phyloP scores from a whole-genome alignment of 1,140 invertebrate species.

The Homarus americanus region DNA sequence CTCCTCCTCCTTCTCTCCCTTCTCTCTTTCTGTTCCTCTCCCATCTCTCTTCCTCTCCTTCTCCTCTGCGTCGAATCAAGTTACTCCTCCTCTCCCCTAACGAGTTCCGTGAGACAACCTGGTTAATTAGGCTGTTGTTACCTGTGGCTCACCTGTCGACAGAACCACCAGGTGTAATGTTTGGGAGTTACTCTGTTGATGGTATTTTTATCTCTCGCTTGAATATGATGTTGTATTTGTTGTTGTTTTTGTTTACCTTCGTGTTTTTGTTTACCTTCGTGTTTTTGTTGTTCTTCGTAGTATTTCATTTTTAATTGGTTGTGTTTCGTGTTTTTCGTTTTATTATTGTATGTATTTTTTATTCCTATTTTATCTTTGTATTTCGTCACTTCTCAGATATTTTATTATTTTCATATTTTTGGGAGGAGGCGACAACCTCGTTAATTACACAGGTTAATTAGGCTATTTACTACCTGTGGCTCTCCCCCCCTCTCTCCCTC shows the following conservation, averaged over 20 bases:
- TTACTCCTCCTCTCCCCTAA: no score
- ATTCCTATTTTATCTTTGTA: not conserved
- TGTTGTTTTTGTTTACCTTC: no score
- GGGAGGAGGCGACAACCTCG: no score
- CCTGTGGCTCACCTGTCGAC: no score
- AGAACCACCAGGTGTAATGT: no score
- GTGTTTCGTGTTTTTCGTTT: not conserved
- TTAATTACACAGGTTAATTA: no score
- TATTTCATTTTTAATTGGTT: not conserved
- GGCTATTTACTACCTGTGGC: not conserved
- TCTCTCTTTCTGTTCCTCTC: not conserved
- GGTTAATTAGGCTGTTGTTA: no score
- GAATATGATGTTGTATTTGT: no score
- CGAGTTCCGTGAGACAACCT: no score
- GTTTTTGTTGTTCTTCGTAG: not conserved
- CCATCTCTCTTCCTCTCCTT: not conserved
- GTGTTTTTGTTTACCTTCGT: not conserved
- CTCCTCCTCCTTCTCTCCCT: not conserved
- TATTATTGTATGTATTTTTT: not conserved
- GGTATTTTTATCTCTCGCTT: no score
- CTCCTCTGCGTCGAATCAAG: not conserved
- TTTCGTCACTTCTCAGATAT: not conserved
- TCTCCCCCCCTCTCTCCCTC: slow-evolving; percentile 9
- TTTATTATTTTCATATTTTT: no score
- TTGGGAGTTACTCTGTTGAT: no score